Percentiles rank a stretch among this genome's conserved stretches.
phyloP scores from a whole-genome alignment of 2,888 invertebrate genomes.

The Caradrina clavipalpis region DNA sequence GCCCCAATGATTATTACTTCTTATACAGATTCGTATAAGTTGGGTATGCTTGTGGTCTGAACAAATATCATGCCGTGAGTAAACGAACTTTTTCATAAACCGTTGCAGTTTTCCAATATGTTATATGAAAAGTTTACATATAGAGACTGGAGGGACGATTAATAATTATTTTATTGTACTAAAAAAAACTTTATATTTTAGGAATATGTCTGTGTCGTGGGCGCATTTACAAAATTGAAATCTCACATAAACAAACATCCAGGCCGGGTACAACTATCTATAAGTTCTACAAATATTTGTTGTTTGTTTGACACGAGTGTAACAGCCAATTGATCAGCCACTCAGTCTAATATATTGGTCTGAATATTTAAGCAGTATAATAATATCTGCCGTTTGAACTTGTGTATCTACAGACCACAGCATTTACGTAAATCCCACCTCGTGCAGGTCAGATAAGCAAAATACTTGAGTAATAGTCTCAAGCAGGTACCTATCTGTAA shows the following conservation, averaged over 20 bases:
- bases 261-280: too few relatives aligned
- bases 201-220: too few relatives aligned
- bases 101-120: slow-evolving; percentile 49
- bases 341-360: slow-evolving; percentile 9
- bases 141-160: slow-evolving; percentile 13
- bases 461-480: slow-evolving; percentile 70
- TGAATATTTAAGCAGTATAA: slow-evolving; percentile 22
- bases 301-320: too few relatives aligned
- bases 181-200: too few relatives aligned
- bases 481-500: slow-evolving; percentile 77
- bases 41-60: slow-evolving; percentile 50
- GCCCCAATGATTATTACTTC: slow-evolving; percentile 86
- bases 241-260: too few relatives aligned
- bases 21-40: slow-evolving; percentile 72
- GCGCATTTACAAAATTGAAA: too few relatives aligned
- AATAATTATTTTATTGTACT: not conserved
- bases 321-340: too few relatives aligned
- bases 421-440: slow-evolving; percentile 44
- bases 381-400: slow-evolving; percentile 21
- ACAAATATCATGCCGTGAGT: slow-evolving; percentile 51
- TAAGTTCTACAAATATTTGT: too few relatives aligned
- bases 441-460: slow-evolving; percentile 59
- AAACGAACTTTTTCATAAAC: slow-evolving; percentile 49
- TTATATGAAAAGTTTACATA: slow-evolving; percentile 15
- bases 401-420: slow-evolving; percentile 29